Evolutionary conservation across 2,113 vertebrate species (phyloP).

Genomic region (Antechinus flavipes): DNA sequence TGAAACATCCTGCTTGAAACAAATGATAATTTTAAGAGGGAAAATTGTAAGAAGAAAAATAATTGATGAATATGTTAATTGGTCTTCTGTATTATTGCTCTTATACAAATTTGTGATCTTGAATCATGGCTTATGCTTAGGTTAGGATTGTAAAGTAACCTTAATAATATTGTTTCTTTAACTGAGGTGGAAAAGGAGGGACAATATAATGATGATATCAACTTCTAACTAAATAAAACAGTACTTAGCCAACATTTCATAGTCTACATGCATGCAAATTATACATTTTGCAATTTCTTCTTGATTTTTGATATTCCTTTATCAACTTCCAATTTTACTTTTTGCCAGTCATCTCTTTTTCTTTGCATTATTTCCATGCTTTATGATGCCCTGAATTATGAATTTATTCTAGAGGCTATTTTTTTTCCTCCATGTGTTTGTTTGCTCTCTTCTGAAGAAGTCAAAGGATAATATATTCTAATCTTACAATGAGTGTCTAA

Average conservation of each 20-base stretch:
- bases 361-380: neutral
- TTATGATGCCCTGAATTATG: neutral
- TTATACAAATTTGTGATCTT: neutral
- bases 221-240: neutral
- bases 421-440: neutral
- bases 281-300: neutral
- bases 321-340: neutral
- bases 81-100: neutral
- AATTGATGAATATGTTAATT: neutral
- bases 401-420: neutral
- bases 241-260: neutral
- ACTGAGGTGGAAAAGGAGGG: neutral
- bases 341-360: neutral
- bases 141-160: neutral
- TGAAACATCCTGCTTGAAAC: neutral
- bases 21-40: neutral
- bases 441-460: neutral
- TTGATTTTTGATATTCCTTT: neutral
- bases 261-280: neutral
- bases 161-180: neutral
- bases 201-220: neutral
- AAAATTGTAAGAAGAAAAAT: neutral
- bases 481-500: neutral
- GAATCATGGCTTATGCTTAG: neutral
- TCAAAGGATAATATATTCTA: neutral